A percentile compares a stretch with the other conserved stretches of the same genome.
Evolutionary conservation across 2,797 vertebrate species (phyloP).

Genomic region (Ptychadena robeensis): DNA sequence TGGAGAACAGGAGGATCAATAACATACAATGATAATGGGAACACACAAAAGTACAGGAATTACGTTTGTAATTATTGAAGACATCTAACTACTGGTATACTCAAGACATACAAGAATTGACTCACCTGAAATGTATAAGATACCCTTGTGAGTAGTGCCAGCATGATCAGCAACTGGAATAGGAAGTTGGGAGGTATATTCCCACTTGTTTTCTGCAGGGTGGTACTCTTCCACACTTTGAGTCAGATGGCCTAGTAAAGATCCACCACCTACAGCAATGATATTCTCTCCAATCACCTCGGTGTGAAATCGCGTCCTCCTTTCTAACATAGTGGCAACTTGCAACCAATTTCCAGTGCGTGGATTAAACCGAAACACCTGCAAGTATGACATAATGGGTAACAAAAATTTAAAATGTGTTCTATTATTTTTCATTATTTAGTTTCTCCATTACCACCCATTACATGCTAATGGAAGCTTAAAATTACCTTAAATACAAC

Average conservation of each 20-base stretch:
- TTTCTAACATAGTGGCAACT: constrained; percentile 65
- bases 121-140: constrained; percentile 70
- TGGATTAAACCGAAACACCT: constrained; percentile 71
- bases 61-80: neutral
- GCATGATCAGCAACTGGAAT: constrained; percentile 66
- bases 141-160: constrained; percentile 67
- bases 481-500: no score
- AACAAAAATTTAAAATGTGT: neutral
- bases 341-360: constrained; percentile 66
- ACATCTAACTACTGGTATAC: neutral
- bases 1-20: no score
- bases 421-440: no score
- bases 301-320: constrained; percentile 61
- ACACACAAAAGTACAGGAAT: neutral
- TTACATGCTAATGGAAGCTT: no score
- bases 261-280: constrained; percentile 66
- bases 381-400: neutral
- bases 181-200: constrained; percentile 61
- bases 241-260: constrained; percentile 65
- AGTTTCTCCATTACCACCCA: no score
- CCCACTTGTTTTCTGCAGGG: constrained; percentile 64
- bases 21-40: no score
- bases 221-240: constrained; percentile 63
- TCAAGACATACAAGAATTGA: neutral
- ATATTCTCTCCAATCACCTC: constrained; percentile 60